A percentile compares a stretch with the other conserved stretches of the same genome.
Evolutionary conservation across 2,113 vertebrate species (phyloP).

Genomic region (Meleagris gallopavo): DNA sequence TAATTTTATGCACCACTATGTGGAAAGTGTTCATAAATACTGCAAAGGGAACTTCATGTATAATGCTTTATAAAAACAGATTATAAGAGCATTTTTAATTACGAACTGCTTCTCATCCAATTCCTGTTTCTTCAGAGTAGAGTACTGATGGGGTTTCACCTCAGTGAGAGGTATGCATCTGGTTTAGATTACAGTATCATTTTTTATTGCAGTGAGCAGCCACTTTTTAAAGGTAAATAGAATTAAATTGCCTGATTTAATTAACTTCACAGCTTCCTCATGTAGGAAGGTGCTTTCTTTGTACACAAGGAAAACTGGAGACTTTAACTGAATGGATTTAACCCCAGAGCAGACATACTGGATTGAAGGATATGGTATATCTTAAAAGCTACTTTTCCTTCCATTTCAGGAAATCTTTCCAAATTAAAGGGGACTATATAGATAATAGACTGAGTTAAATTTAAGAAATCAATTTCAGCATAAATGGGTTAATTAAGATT

Average conservation of each 20-base stretch:
- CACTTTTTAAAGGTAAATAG: not conserved
- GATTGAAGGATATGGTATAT: not conserved
- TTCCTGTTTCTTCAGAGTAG: not conserved
- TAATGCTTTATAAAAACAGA: not conserved
- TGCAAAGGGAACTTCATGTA: not conserved
- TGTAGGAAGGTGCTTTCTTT: not conserved
- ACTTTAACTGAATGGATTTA: not conserved
- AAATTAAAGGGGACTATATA: not conserved
- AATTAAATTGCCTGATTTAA: not conserved
- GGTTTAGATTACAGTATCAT: slow-evolving; percentile 1
- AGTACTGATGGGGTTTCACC: not conserved
- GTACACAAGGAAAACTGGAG: not conserved
- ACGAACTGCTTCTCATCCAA: not conserved
- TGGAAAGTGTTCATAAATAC: not conserved
- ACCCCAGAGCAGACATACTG: not conserved
- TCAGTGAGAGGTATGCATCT: not conserved
- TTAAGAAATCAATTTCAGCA: slow-evolving; percentile 1
- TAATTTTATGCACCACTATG: not conserved
- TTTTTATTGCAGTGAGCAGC: not conserved
- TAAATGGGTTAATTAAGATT: not conserved
- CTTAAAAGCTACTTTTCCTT: not conserved
- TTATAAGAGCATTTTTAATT: not conserved
- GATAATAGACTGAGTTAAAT: not conserved
- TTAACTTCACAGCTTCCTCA: not conserved
- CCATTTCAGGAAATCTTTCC: not conserved